Evolutionary conservation across 2,113 vertebrate species (phyloP).

Genomic region (Mormyrus iriodes): DNA sequence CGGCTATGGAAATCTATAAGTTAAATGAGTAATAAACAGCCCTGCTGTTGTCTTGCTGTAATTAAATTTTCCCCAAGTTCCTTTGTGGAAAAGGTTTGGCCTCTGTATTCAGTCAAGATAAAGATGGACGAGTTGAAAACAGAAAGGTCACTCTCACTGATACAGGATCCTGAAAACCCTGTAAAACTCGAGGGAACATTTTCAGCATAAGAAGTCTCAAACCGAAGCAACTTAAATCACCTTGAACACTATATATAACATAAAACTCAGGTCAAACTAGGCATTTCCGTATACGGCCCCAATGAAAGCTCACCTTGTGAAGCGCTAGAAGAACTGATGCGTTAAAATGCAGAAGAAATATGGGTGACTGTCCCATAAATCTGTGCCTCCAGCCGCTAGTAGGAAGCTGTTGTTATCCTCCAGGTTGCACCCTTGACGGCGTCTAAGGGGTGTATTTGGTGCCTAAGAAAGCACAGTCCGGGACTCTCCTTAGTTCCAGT

Average conservation of each 20-base stretch:
- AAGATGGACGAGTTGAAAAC: constrained; percentile 39
- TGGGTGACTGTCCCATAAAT: constrained; percentile 23
- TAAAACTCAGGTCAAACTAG: constrained; percentile 39
- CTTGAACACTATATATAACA: constrained; percentile 47
- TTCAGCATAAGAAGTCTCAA: constrained; percentile 32
- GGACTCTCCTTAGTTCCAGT: not conserved
- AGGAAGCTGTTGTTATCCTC: not conserved
- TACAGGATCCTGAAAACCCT: constrained; percentile 38
- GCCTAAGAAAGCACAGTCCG: not conserved
- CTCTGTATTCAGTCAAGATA: constrained; percentile 24
- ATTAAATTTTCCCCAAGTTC: constrained; percentile 33
- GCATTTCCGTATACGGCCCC: constrained; percentile 38
- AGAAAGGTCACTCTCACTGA: constrained; percentile 42
- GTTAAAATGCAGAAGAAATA: constrained; percentile 45
- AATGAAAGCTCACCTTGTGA: constrained; percentile 14
- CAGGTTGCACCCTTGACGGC: not conserved
- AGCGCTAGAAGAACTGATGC: constrained; percentile 21
- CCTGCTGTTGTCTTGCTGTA: constrained; percentile 10
- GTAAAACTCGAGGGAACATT: constrained; percentile 28
- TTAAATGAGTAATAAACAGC: not conserved
- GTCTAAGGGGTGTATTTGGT: not conserved
- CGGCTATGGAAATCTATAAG: too few relatives aligned
- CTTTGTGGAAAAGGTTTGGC: constrained; percentile 15
- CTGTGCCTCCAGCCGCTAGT: not conserved
- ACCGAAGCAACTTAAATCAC: constrained; percentile 42